Evolutionary conservation across 2,888 invertebrate genomes (phyloP), one percentile per base, ranked within the genome.

Genomic region (Lagria hirta): DNA sequence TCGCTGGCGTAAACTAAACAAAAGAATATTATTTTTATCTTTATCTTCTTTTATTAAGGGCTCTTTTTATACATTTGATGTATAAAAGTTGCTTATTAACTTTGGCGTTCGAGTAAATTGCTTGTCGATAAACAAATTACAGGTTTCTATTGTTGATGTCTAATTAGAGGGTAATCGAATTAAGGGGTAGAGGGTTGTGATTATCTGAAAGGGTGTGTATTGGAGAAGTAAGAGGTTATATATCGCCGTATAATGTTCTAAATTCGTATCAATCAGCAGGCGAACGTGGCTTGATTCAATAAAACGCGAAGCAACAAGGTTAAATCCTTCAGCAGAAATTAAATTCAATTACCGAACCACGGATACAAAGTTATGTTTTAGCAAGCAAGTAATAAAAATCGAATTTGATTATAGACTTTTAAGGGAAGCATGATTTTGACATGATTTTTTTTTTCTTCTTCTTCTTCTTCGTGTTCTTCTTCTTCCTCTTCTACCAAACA

Each of bases 241-340:
- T 42, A 42, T 22, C 16, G 4, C 20, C 20, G 26, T 37, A 32
- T 43, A 37, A 43, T 43, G 36, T 12, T 22, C 8, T 4, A 36
- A 43, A 43, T 44, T 44, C 37, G 32, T 23, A 44, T 44, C 43
- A 44, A 44, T 44, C 43, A 37, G 32, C 23, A 20, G 38, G 37
- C 32, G 37, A 43, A 37, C 37, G 43, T 29, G 29, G 36, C 28
- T 24, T 43, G 43, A 43, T 43, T 43, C 32, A 37, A 37, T 37
- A 44, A 44, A 43, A 30, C 24, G 23, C 12, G 23, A 26, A 24
- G 40, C 40, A 40, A 46, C 32, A 22, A 47, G 41, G 47, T 47
- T 47, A 47, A 42, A 42, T 42, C 42, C 28, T 42, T 47, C 41
- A 41, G 24, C 35, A 42, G 36, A 47, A 37, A 42, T 42, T 34